phyloP scores from a whole-genome alignment of 2,113 vertebrate species.

The Pipa parva region DNA sequence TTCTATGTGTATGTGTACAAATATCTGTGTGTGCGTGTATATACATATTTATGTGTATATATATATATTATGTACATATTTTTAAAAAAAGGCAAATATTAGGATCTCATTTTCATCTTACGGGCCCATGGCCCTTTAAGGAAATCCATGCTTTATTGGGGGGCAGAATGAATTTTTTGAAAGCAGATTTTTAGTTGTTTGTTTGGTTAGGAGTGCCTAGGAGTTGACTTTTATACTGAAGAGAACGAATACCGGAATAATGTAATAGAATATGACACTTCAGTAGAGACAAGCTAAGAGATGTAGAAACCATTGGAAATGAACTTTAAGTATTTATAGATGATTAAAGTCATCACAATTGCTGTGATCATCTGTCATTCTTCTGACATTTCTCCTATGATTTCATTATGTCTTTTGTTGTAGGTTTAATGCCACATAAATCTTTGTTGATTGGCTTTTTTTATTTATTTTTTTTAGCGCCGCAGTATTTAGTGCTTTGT shows the following conservation, averaged over 20 bases:
- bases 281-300: background rate
- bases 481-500: too few species aligned
- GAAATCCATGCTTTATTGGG: background rate
- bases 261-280: background rate
- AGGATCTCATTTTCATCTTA: constrained; percentile 5
- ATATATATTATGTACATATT: constrained; percentile 35
- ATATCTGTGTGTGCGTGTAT: constrained; percentile 23
- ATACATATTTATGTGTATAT: constrained; percentile 23
- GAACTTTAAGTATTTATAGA: background rate
- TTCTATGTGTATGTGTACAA: constrained; percentile 18
- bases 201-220: background rate
- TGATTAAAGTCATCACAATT: background rate
- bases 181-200: background rate
- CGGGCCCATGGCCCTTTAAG: background rate
- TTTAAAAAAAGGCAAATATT: constrained; percentile 32
- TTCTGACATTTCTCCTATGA: background rate
- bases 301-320: background rate
- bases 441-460: too few species aligned
- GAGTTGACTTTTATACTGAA: constrained; percentile 2
- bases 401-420: too few species aligned
- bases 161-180: background rate
- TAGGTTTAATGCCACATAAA: too few species aligned
- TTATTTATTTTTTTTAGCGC: too few species aligned
- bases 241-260: too few species aligned
- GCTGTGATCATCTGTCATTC: background rate